Evolutionary conservation across 2,888 invertebrate species (phyloP).

Genomic region (Amiota mariae): DNA sequence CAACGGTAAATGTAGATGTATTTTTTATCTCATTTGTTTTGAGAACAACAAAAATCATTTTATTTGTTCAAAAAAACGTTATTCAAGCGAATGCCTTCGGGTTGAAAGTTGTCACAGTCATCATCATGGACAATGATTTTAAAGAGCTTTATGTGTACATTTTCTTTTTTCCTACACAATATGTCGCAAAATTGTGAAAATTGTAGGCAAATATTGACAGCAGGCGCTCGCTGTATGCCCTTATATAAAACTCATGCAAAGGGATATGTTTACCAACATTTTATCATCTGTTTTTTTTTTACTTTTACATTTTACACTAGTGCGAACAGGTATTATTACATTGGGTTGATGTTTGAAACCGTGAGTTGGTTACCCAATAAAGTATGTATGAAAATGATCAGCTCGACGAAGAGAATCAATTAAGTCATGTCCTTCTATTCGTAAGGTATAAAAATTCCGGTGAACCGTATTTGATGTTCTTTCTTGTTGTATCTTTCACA

Average conservation of each 20-base stretch:
- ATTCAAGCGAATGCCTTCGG: constrained; percentile 44
- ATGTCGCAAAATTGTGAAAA: constrained; percentile 59
- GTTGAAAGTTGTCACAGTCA: constrained; percentile 23
- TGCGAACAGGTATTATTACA: too few relatives aligned
- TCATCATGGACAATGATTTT: not conserved
- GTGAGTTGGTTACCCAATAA: too few relatives aligned
- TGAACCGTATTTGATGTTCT: too few relatives aligned
- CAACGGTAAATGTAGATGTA: constrained; percentile 36
- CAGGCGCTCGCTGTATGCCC: constrained; percentile 47
- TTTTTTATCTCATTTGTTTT: not conserved
- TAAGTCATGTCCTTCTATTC: too few relatives aligned
- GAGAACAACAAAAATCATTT: constrained; percentile 48
- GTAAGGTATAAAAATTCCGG: too few relatives aligned
- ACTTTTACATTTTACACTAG: too few relatives aligned
- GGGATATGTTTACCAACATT: constrained; percentile 68
- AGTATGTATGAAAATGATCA: too few relatives aligned
- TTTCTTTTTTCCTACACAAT: constrained; percentile 54
- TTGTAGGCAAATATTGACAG: constrained; percentile 71
- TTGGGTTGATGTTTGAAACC: too few relatives aligned
- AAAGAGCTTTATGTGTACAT: constrained; percentile 40
- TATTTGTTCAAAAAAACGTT: constrained; percentile 63
- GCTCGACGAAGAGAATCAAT: too few relatives aligned
- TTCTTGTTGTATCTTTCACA: too few relatives aligned
- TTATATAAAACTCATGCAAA: constrained; percentile 54
- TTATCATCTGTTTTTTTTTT: not conserved